A percentile compares a stretch with the other conserved stretches of the same genome.
These are phyloP conservation scores for Urechis unicinctus DNA, from an alignment of 2,888 invertebrate species.

Conservation along the genomic window DNA sequence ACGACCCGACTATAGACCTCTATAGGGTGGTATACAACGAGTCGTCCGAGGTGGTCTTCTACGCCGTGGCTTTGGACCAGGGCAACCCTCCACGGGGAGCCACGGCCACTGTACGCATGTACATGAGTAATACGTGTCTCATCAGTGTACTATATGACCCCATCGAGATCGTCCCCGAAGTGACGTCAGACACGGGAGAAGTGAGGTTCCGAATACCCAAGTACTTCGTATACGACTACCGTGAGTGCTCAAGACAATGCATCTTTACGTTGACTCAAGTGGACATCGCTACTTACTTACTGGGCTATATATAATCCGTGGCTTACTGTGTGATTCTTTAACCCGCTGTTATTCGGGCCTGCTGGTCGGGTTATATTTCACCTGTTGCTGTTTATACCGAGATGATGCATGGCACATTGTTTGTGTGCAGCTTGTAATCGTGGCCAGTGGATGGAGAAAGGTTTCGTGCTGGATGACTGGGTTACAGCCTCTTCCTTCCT, in stretches of 20 bases:
- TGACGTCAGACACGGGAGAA: slow-evolving; percentile 27
- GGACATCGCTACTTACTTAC: too few relatives aligned
- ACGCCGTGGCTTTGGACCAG: slow-evolving; percentile 30
- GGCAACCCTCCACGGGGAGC: slow-evolving; percentile 28
- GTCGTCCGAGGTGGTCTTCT: slow-evolving; percentile 26
- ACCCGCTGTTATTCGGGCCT: too few relatives aligned
- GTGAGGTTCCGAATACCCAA: slow-evolving; percentile 27
- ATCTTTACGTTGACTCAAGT: neutral
- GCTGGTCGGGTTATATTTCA: too few relatives aligned
- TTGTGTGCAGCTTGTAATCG: slow-evolving; percentile 26
- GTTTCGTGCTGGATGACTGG: slow-evolving; percentile 26
- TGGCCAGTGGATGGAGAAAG: slow-evolving; percentile 24
- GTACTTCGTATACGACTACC: slow-evolving; percentile 28
- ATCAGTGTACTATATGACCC: slow-evolving; percentile 26
- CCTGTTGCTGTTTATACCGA: too few relatives aligned
- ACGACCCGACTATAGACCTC: slow-evolving; percentile 15
- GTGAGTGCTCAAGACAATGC: slow-evolving; percentile 26
- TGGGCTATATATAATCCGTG: neutral
- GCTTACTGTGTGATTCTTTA: too few relatives aligned
- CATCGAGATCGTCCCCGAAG: slow-evolving; percentile 21
- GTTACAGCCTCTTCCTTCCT: slow-evolving; percentile 26
- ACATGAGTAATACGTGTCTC: slow-evolving; percentile 34
- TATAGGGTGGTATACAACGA: slow-evolving; percentile 26
- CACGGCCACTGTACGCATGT: slow-evolving; percentile 9
- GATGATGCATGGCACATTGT: too few relatives aligned